Base-by-base conservation (phyloP, 2,888 invertebrate species). In the Villa cingulata region DNA sequence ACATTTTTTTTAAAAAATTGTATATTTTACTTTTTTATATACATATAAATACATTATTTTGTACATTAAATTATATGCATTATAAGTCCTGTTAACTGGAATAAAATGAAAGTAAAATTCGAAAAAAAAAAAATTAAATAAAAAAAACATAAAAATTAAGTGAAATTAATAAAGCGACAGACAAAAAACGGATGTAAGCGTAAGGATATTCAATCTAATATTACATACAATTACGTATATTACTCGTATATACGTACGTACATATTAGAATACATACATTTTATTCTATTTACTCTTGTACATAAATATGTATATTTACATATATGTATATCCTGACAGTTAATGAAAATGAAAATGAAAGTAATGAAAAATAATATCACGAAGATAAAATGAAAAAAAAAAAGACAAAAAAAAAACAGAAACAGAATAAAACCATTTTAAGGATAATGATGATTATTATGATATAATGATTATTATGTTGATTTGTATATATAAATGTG, bases 51-150 rank as follows among this genome's bases (percentile, higher is more conserved):
- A 19, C 45, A 34, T 40, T 32, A 12, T 32, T 32, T 20, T 41
- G 40, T 46, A 41, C 23, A 46, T 32, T 32, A 32, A 32, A 32
- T n/a, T n/a, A n/a, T 46, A 36, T 46, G 36, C 23, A 12, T n/a
- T n/a, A n/a, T n/a, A 46, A 36, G 36, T 46, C 45, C 45, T 46
- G 36, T 46, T 36, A 40, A 41, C 34, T 16, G 23, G 36, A 18
- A 41, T 46, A 19, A 32, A 14, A 32, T n/a, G n/a, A 32, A 18
- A 32, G 40, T 32, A 37, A 40, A 38, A 45, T 38, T 17, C 23
- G 17, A 45, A 32, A 32, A 32, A 29, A 32, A 32, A 32, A 32
- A 32, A 9, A 27, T 27, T 27, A 27, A 9, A 27, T 45, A 29
- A 32, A 23, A n/a, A n/a, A n/a, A n/a, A n/a, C n/a, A n/a, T n/a